Conservation (phyloP, 2,113 vertebrate species). For the Lagopus leucura region DNA sequence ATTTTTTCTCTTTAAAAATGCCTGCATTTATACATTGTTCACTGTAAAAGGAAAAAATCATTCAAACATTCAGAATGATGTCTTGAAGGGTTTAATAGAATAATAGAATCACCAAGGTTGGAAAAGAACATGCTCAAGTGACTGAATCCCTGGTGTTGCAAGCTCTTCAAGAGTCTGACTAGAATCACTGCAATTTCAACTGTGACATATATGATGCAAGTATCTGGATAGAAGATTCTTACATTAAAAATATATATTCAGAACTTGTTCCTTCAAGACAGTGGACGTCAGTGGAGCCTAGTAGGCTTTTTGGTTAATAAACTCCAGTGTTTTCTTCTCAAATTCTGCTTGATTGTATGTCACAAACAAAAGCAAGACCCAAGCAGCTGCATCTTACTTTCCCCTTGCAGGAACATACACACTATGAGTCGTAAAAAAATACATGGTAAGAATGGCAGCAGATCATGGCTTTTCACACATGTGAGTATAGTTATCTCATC, state of each 20-base stretch:
- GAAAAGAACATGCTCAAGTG: neutral
- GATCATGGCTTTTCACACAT: neutral
- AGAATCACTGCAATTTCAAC: neutral
- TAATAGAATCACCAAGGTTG: neutral
- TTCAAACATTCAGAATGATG: neutral
- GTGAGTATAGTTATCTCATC: neutral
- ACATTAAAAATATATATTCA: neutral
- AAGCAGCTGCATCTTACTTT: neutral
- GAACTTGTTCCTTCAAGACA: neutral
- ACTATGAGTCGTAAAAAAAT: neutral
- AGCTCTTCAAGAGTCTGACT: neutral
- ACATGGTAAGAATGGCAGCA: neutral
- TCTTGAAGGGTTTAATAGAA: neutral
- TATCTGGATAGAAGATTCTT: neutral
- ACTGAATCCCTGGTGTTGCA: neutral
- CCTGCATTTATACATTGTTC: neutral
- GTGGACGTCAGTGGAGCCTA: neutral
- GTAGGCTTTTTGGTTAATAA: neutral
- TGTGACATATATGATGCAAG: neutral
- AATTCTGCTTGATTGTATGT: neutral
- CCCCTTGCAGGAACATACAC: neutral
- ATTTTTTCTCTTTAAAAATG: neutral
- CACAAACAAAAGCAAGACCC: neutral
- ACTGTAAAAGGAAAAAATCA: neutral
- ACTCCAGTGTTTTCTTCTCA: neutral